A percentile compares a stretch with the other conserved stretches of the same genome.
Evolutionary conservation across 2,113 vertebrate genomes (phyloP).

Genomic region (Paramormyrops kingsleyae): DNA sequence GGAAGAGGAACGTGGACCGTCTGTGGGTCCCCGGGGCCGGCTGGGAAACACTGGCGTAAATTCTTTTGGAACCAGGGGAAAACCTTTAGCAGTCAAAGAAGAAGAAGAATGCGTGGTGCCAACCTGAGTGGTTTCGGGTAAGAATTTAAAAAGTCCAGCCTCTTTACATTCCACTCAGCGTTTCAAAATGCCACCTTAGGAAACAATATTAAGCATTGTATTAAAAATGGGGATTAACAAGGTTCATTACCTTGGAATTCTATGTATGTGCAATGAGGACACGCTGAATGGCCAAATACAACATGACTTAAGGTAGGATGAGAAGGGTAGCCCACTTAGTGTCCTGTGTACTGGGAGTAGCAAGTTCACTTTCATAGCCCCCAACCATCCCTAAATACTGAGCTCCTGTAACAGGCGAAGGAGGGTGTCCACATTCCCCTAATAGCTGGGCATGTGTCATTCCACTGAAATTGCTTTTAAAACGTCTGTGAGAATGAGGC

Average conservation of each 20-base stretch:
- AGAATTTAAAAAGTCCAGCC: neutral
- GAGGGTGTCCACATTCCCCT: neutral
- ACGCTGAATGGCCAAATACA: neutral
- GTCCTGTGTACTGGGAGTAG: neutral
- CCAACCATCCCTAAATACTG: neutral
- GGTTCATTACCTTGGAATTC: slow-evolving; percentile 8
- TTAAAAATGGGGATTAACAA: neutral
- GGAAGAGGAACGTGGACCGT: neutral
- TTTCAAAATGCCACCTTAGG: neutral
- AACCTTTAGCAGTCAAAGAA: neutral
- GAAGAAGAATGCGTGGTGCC: neutral
- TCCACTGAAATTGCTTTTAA: neutral
- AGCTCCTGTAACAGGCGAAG: neutral
- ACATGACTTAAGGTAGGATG: neutral
- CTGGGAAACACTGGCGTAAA: neutral
- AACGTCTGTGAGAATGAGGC: neutral
- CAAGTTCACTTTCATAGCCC: slow-evolving; percentile 9
- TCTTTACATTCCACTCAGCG: neutral
- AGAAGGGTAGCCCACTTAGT: neutral
- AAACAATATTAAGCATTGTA: slow-evolving; percentile 12
- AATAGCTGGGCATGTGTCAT: neutral
- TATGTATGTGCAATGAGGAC: neutral
- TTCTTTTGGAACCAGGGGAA: neutral
- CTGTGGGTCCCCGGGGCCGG: neutral
- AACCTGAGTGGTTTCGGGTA: neutral